These are phyloP conservation scores for Schizothorax lantsangensis DNA, from an alignment of 2,797 vertebrate genomes.

Conservation along the genomic window DNA sequence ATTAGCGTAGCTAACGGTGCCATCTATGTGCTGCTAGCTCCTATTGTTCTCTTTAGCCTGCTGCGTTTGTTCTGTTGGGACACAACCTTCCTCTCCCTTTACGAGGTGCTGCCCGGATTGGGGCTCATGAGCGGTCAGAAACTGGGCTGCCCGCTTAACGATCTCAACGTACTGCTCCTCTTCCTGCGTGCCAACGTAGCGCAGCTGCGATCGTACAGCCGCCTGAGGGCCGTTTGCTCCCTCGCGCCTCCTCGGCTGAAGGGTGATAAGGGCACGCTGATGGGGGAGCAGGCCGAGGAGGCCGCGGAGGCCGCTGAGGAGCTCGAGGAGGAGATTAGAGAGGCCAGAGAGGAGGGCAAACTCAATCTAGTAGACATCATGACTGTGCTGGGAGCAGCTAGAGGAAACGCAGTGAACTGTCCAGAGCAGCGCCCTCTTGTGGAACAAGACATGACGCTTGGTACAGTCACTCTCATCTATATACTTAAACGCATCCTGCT, in stretches of 20 bases:
- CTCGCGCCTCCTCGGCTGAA: conserved; percentile 79
- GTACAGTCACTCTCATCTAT: conserved; percentile 82
- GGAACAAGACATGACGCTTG: conserved; percentile 81
- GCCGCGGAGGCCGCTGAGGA: conserved; percentile 76
- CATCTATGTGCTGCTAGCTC: conserved; percentile 85
- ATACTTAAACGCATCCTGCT: conserved; percentile 78
- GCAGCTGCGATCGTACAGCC: conserved; percentile 88
- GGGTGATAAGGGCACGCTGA: conserved; percentile 67
- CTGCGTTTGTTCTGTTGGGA: conserved; percentile 93
- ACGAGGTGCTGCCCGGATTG: conserved; percentile 93
- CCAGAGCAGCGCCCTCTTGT: conserved; percentile 79
- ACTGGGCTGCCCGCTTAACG: conserved; percentile 92
- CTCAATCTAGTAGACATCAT: conserved; percentile 94
- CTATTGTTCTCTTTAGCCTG: conserved; percentile 88
- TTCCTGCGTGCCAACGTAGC: conserved; percentile 92
- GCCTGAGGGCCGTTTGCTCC: conserved; percentile 86
- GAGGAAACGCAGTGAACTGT: conserved; percentile 78
- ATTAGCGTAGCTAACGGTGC: conserved; percentile 86
- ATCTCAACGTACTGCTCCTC: conserved; percentile 92
- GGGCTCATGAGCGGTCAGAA: conserved; percentile 88
- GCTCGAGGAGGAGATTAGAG: conserved; percentile 76
- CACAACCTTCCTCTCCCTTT: conserved; percentile 89
- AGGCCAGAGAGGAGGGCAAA: conserved; percentile 82
- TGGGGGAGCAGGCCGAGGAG: conserved; percentile 78
- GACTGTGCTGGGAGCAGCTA: conserved; percentile 90